Conservation (phyloP, 1,140 invertebrate species). For the Drosophila arawakana region DNA sequence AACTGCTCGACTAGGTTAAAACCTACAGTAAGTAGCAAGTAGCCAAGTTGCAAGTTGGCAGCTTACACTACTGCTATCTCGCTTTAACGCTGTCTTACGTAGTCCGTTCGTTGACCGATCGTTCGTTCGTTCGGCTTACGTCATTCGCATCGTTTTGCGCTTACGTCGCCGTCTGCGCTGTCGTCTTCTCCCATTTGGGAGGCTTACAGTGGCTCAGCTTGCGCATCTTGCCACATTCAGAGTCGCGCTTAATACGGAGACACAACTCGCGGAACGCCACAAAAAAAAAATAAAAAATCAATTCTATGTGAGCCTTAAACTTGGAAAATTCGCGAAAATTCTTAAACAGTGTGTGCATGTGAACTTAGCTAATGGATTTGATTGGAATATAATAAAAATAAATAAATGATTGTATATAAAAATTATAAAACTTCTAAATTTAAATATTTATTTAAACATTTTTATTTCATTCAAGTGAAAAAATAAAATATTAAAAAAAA, state of each 20-base stretch:
- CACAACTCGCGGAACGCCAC: constrained; percentile 65
- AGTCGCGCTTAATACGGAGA: constrained; percentile 75
- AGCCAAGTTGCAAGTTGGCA: background rate
- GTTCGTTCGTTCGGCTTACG: constrained; percentile 45
- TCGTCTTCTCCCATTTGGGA: constrained; percentile 37
- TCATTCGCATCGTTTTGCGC: constrained; percentile 4
- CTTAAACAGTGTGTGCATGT: constrained; percentile 23
- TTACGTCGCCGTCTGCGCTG: constrained; percentile 52
- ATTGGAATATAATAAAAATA: constrained; percentile 2
- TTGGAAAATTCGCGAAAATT: constrained; percentile 14
- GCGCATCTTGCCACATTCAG: constrained; percentile 77
- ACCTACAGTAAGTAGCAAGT: constrained; percentile 50
- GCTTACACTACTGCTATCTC: constrained; percentile 30
- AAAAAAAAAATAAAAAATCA: background rate
- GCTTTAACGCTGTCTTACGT: constrained; percentile 56
- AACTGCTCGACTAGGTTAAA: constrained; percentile 10
- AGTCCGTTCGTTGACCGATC: constrained; percentile 69
- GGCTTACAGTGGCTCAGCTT: constrained; percentile 55
- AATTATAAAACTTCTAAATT: background rate
- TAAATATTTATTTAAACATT: background rate
- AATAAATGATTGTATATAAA: constrained; percentile 1
- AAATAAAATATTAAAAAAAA: background rate
- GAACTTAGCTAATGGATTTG: constrained; percentile 4
- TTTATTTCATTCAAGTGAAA: background rate
- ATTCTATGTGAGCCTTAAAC: constrained; percentile 6